Evolutionary conservation across 1,140 invertebrate species (phyloP).

Genomic region (Drosophila watanabei): DNA sequence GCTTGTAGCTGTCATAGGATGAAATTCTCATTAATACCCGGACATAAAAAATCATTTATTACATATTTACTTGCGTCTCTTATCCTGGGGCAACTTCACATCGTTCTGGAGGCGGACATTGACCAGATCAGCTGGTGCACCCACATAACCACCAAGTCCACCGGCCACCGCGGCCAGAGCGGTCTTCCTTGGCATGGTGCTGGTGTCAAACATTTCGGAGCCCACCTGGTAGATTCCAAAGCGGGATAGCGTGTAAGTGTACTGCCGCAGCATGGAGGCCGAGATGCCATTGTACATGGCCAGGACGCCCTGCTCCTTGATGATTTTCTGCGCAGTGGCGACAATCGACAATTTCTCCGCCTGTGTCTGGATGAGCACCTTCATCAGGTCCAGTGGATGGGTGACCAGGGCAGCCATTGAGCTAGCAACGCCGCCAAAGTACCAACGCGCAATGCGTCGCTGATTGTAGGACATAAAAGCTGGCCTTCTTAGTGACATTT

Average conservation of each 20-base stretch:
- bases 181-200: slow-evolving; percentile 45
- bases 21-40: slow-evolving; percentile 73
- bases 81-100: slow-evolving; percentile 43
- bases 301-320: slow-evolving; percentile 87
- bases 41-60: not conserved
- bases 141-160: slow-evolving; percentile 44
- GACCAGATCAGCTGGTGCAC: slow-evolving; percentile 62
- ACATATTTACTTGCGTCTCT: slow-evolving; percentile 89
- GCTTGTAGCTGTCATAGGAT: slow-evolving; percentile 97
- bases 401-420: slow-evolving; percentile 97
- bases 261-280: slow-evolving; percentile 62
- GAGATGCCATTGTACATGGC: slow-evolving; percentile 69
- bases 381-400: slow-evolving; percentile 98
- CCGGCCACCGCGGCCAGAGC: slow-evolving; percentile 35
- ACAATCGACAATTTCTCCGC: slow-evolving; percentile 89
- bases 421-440: slow-evolving; percentile 93
- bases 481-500: slow-evolving; percentile 8
- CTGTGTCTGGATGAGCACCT: slow-evolving; percentile 99
- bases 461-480: slow-evolving; percentile 33
- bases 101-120: slow-evolving; percentile 73
- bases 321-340: slow-evolving; percentile 19
- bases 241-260: slow-evolving; percentile 60
- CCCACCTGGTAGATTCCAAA: slow-evolving; percentile 64
- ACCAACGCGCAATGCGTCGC: slow-evolving; percentile 89
- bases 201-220: slow-evolving; percentile 41